Base-by-base conservation (phyloP, 2,113 vertebrate genomes). In the Notothenia rossii region DNA sequence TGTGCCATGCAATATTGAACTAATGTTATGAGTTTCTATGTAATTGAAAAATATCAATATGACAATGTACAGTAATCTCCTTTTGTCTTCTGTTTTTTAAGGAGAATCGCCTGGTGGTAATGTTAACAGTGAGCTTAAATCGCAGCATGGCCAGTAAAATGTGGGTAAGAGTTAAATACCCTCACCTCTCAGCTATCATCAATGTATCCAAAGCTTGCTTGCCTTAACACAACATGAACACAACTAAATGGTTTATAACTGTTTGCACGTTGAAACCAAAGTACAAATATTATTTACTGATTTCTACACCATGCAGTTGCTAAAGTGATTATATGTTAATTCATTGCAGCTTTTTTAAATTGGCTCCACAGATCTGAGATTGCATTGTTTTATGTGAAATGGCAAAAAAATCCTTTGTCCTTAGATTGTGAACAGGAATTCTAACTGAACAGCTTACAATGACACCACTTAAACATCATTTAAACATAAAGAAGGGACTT, bases 11-110 rank as follows among this genome's bases (percentile, higher is more conserved):
- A 29, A 29, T 29, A 29, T 29, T 29, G 29, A 29, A 29, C 29
- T 29, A 29, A 25, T 25, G 25, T 25, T 25, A 25, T 25, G 2
- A 2, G 25, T 25, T 25, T 25, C 25, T 25, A 25, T 25, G 25
- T 25, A 25, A 25, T 25, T 25, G 25, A 25, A 25, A 25, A 29
- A 29, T 29, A 29, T 29, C 3, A 29, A 22, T 15, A 29, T 73
- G 48, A 51, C 45, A n/a, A 62, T 50, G 55, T 6, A 25, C 15
- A 62, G 17, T 64, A 69, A 74, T 83, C 75, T 82, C 56, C 50
- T 72, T 49, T 33, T 29, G 43, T 61, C 9, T 64, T 76, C n/a
- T 75, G 17, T 54, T 77, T 77, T 81, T 33, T 64, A 65, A 75
- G 69, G 50, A 75, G 74, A 51, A 53, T 61, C 10, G n/a, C 46